Evolutionary conservation across 2,113 vertebrate species (phyloP).

Genomic region (Anhinga rufa): DNA sequence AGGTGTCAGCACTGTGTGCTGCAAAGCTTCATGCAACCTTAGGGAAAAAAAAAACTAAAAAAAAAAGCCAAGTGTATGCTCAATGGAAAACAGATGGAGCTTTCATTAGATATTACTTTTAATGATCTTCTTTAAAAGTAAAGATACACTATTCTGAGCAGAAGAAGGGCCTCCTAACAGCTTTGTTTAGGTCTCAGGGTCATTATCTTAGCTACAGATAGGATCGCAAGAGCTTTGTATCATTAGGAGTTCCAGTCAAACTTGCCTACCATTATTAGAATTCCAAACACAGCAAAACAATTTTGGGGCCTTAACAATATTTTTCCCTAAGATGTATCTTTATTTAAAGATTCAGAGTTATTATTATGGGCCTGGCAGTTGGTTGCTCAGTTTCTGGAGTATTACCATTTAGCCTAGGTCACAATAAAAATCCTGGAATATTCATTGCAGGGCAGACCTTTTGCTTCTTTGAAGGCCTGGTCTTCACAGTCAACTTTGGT

Average conservation of each 20-base stretch:
- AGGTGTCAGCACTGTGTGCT: conserved; percentile 14
- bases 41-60: neutral
- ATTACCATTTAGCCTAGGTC: neutral
- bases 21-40: neutral
- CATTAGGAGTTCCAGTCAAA: neutral
- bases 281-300: conserved; percentile 8
- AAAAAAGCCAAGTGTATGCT: neutral
- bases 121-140: conserved; percentile 43
- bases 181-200: neutral
- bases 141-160: neutral
- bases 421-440: neutral
- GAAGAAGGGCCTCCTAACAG: conserved; percentile 23
- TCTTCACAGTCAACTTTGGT: neutral
- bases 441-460: neutral
- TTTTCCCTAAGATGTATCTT: conserved; percentile 14
- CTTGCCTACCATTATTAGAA: neutral
- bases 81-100: conserved; percentile 45
- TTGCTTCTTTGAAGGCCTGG: neutral
- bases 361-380: neutral
- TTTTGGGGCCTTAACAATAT: neutral
- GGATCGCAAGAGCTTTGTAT: neutral
- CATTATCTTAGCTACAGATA: conserved; percentile 5
- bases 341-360: conserved; percentile 15
- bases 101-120: conserved; percentile 39
- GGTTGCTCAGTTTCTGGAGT: neutral